phyloP scores from a whole-genome alignment of 2,797 vertebrate genomes.

The Dendrocincla fuliginosa region DNA sequence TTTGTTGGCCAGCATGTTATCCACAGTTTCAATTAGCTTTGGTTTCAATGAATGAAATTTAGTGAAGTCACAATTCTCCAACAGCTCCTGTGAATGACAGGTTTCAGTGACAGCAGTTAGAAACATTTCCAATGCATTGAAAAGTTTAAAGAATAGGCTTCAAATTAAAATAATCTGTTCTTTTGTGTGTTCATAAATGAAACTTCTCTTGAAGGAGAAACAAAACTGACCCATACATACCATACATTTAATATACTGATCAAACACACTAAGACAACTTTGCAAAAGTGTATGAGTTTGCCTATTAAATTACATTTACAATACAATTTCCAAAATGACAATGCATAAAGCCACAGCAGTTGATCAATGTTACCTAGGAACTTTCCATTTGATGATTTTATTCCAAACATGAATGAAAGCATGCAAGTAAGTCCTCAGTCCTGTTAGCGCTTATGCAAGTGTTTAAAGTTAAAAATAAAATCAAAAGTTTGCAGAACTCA shows the following conservation, averaged over 20 bases:
- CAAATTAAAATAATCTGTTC: neutral
- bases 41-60: slow-evolving; percentile 94
- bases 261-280: neutral
- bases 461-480: neutral
- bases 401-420: neutral
- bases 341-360: neutral
- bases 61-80: slow-evolving; percentile 93
- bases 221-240: neutral
- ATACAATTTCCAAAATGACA: neutral
- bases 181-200: neutral
- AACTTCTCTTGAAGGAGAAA: neutral
- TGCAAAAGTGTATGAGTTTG: neutral
- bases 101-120: neutral
- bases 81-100: slow-evolving; percentile 82
- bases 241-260: neutral
- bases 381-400: neutral
- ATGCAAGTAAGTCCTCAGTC: neutral
- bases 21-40: slow-evolving; percentile 93
- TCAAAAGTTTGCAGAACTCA: neutral
- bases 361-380: neutral
- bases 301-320: neutral
- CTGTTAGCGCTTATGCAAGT: neutral
- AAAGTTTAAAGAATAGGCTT: neutral
- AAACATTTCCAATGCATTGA: neutral
- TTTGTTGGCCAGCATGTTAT: slow-evolving; percentile 93